phyloP scores from a whole-genome alignment of 2,888 invertebrate genomes.

The Boloria selene region DNA sequence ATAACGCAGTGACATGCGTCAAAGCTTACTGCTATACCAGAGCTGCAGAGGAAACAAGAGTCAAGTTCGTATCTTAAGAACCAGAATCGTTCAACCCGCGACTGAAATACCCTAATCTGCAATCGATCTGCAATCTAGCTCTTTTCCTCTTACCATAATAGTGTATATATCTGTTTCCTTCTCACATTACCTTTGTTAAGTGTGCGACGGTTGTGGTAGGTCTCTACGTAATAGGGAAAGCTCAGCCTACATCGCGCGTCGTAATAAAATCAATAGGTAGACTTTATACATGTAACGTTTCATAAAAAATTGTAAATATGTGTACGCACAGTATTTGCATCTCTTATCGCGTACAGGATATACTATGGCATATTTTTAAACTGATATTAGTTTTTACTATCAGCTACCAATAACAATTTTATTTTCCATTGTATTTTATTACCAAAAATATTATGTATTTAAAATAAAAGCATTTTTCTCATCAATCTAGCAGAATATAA shows the following conservation, averaged over 20 bases:
- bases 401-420: too few species aligned
- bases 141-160: conserved; percentile 22
- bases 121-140: conserved; percentile 10
- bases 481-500: too few species aligned
- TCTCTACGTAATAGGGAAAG: conserved; percentile 24
- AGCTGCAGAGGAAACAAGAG: conserved; percentile 58
- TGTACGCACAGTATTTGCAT: neutral
- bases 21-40: conserved; percentile 71
- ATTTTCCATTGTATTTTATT: too few species aligned
- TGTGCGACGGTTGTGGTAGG: conserved; percentile 22
- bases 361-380: neutral
- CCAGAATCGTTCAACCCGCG: conserved; percentile 22
- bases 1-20: conserved; percentile 80
- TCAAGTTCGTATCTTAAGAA: conserved; percentile 22
- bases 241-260: conserved; percentile 3
- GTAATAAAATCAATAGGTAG: conserved; percentile 6
- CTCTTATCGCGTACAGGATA: too few species aligned
- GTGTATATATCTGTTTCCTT: conserved; percentile 17
- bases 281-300: neutral
- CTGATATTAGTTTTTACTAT: too few species aligned
- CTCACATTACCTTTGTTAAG: conserved; percentile 4
- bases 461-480: too few species aligned
- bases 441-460: too few species aligned
- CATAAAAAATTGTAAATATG: too few species aligned
- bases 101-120: conserved; percentile 12